Percentiles rank a stretch among this genome's conserved stretches.
Conservation (phyloP, 1,140 invertebrate species). For the Brachionus asplanchnoidis region DNA sequence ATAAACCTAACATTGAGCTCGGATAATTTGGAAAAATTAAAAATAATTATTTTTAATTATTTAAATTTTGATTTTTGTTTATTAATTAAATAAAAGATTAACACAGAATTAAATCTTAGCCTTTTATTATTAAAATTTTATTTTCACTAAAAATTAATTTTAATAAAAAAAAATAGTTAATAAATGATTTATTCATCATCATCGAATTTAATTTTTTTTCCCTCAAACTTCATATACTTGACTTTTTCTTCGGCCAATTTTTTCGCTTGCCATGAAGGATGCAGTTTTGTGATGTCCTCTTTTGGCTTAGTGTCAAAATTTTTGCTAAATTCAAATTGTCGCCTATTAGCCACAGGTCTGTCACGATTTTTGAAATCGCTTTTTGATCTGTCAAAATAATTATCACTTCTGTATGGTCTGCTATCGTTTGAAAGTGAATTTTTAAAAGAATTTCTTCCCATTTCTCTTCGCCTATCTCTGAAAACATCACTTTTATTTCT, state of each 20-base stretch:
- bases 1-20: background rate
- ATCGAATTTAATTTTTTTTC: conserved; percentile 34
- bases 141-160: background rate
- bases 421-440: background rate
- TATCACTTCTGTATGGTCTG: background rate
- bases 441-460: background rate
- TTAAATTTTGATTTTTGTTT: background rate
- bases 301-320: background rate
- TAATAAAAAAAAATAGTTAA: background rate
- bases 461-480: background rate
- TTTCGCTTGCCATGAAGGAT: conserved; percentile 39
- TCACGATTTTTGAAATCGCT: background rate
- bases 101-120: no score
- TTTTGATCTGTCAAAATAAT: background rate
- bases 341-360: background rate
- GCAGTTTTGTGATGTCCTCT: conserved; percentile 28
- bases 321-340: background rate
- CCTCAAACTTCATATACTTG: conserved; percentile 20
- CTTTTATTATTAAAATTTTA: background rate
- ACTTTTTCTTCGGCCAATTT: conserved; percentile 32
- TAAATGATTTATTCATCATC: conserved; percentile 40
- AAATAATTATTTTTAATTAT: background rate
- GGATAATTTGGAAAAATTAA: background rate
- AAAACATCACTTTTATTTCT: background rate
- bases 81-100: no score